Evolutionary conservation across 2,888 invertebrate genomes (phyloP).

Genomic region (Hirtodrosophila confusa): DNA sequence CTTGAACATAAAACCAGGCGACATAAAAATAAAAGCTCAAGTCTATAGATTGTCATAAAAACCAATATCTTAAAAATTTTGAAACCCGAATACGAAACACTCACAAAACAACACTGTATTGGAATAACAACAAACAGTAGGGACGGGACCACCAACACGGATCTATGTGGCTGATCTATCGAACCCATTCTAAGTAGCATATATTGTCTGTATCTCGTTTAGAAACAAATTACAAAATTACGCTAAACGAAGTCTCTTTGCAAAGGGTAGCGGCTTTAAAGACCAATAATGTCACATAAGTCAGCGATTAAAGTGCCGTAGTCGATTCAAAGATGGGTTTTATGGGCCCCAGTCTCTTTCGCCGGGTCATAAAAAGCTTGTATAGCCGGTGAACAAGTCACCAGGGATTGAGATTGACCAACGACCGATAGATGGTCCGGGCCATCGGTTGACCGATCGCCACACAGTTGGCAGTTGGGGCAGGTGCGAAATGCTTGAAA

Average conservation of each 20-base stretch:
- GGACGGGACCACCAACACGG: slow-evolving; percentile 69
- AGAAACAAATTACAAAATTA: slow-evolving; percentile 76
- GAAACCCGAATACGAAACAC: slow-evolving; percentile 31
- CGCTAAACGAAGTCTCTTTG: slow-evolving; percentile 61
- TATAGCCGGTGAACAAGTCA: slow-evolving; percentile 19
- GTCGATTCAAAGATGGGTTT: slow-evolving; percentile 53
- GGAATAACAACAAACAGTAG: slow-evolving; percentile 1
- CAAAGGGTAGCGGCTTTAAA: slow-evolving; percentile 63
- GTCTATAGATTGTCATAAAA: slow-evolving; percentile 58
- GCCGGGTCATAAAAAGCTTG: slow-evolving; percentile 48
- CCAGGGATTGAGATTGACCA: slow-evolving; percentile 28
- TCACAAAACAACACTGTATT: slow-evolving; percentile 8
- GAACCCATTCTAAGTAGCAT: slow-evolving; percentile 69
- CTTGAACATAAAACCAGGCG: slow-evolving; percentile 58
- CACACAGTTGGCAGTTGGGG: slow-evolving; percentile 1
- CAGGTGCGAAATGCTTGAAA: slow-evolving; percentile 68
- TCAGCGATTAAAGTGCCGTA: slow-evolving; percentile 69
- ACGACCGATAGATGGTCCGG: slow-evolving; percentile 22
- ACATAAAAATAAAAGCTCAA: slow-evolving; percentile 70
- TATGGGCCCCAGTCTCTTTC: slow-evolving; percentile 30
- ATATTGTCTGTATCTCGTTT: slow-evolving; percentile 35
- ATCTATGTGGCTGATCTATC: slow-evolving; percentile 25
- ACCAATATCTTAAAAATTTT: slow-evolving; percentile 43
- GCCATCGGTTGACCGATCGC: slow-evolving; percentile 40
- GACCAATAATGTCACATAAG: slow-evolving; percentile 79